Evolutionary conservation across 2,888 invertebrate genomes (phyloP), one percentile per base, ranked within the genome.

Genomic region (Caradrina clavipalpis): DNA sequence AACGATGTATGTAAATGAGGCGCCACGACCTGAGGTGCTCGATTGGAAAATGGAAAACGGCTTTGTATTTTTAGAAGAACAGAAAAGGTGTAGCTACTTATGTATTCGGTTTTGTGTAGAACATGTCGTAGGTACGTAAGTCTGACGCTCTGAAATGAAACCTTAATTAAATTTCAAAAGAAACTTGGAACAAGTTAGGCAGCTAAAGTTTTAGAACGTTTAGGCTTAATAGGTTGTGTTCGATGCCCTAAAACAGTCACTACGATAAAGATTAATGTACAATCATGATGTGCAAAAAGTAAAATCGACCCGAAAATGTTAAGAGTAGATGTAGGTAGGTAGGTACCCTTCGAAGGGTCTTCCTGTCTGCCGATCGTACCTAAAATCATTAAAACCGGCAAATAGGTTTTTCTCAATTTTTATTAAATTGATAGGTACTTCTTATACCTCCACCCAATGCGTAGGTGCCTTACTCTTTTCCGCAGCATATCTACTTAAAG

Each of bases 1-100:
- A 81, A 78, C 86, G 82, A 84, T 86, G 81, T 88, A 89, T 88
- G 86, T 86, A 88, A 87, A 89, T 88, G 88, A 87, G 87, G 73
- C 68, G 76, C 78, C 76, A 68, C 69, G 73, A 77, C 76, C 76
- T 70, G 69, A 63, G 66, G 69, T 69, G 62, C 69, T 70, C 79
- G 82, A 85, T 77, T 69, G 78, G 78, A 78, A 82, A 86, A 82
- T 80, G 73, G 73, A 75, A 73, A 73, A 73, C 69, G 56, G 77
- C 76, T 83, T 84, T 78, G 80, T 81, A 80, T 84, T 84, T 86
- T 87, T 83, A 81, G 76, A 74, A 73, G 69, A 70, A 69, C 63
- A 79, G 69, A 62, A 76, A 74, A 82, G 79, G 74, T 78, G 68
- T 39, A 13, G 2, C 26, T 26, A 26, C 26, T 26, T 26, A 26